A percentile compares a stretch with the other conserved stretches of the same genome.
Conservation (phyloP, 2,797 vertebrate species). For the Cyprinodon diabolis region DNA sequence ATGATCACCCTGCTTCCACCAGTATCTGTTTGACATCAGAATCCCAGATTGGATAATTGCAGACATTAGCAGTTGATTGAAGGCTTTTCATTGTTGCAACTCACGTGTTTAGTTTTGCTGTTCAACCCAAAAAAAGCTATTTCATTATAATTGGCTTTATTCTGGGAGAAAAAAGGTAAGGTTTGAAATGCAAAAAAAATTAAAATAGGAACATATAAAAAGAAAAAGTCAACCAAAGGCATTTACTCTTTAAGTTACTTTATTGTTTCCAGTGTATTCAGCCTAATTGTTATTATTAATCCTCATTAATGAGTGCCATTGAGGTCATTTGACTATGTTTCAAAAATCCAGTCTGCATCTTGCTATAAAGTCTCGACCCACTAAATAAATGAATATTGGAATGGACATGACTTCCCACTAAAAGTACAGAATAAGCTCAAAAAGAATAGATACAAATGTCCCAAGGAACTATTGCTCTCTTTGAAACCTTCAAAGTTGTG, state of each 20-base stretch:
- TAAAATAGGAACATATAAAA: background rate
- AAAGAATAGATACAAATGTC: constrained; percentile 34
- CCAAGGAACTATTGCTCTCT: constrained; percentile 29
- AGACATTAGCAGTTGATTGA: background rate
- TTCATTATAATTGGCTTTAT: background rate
- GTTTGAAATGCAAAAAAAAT: background rate
- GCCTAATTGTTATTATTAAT: too few relatives aligned
- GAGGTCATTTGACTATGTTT: too few relatives aligned
- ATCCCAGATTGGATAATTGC: background rate
- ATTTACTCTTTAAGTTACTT: background rate
- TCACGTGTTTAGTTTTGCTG: background rate
- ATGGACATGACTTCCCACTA: background rate
- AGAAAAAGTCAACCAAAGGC: too few relatives aligned
- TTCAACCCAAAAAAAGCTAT: background rate
- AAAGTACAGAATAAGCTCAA: constrained; percentile 26
- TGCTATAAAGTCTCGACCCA: background rate
- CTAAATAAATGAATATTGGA: background rate
- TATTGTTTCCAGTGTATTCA: background rate
- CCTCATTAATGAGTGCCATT: background rate
- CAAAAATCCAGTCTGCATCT: background rate
- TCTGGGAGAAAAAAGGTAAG: background rate
- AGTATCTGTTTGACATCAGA: too few relatives aligned
- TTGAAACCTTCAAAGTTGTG: constrained; percentile 46
- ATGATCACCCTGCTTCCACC: too few relatives aligned
- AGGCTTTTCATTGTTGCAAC: background rate